Evolutionary conservation across 2,888 invertebrate genomes (phyloP), one percentile per base, ranked within the genome.

Genomic region (Ecliptopera silaceata): DNA sequence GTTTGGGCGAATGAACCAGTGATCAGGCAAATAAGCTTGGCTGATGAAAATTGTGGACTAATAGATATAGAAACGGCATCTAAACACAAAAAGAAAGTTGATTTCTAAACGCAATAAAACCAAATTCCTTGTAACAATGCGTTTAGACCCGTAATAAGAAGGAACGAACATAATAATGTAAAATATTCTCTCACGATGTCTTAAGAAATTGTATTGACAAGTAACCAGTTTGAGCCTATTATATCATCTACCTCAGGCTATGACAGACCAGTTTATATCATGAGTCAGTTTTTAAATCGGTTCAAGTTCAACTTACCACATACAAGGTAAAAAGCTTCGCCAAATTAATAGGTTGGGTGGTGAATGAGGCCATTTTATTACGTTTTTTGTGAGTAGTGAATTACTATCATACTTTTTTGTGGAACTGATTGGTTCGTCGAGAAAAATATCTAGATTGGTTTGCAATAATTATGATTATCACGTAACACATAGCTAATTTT

Each of bases 261-360:
- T 56, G 17, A 49, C 45, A 56, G 57, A 66, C 68, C 63, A 51
- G 68, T 68, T 66, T 41, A 55, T 54, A 60, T 52, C 49, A 57
- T 59, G 59, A 59, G 41, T 59, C 54, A 59, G 42, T 55, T 26
- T 32, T 46, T 46, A 50, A 59, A 54, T 59, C 58, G 49, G 58
- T 59, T 46, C 50, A 50, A 46, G 53, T 59, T 58, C 53, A 18
- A 51, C 45, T 46, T 39, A 58, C 26, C 59, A 59, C 54, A 54
- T 54, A 50, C 54, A 32, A 59, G 36, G 50, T 34, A 59, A 59
- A 59, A 59, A 59, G 46, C 47, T 42, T 26, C 41, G 32, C 38
- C 20, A 54, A 59, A 59, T 55, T 59, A 54, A 59, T 58, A 52
- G 53, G 48, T 48, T 51, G 44, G 39, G 46, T 38, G 44, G 31